These are phyloP conservation scores for Callopanchax toddi DNA, from an alignment of 2,113 vertebrate genomes.

Conservation along the genomic window DNA sequence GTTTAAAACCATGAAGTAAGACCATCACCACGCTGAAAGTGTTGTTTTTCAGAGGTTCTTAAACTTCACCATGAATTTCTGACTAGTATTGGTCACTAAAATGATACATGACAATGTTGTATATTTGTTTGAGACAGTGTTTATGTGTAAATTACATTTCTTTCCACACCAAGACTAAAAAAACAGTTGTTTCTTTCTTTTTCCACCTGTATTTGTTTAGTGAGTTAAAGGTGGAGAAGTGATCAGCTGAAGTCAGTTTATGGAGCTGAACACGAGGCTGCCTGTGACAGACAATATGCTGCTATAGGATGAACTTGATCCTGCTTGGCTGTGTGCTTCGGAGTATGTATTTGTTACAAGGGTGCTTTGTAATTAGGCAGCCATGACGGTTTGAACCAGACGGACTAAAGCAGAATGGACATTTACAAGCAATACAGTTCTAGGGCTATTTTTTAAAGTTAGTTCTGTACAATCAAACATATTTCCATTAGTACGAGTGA, in stretches of 20 bases:
- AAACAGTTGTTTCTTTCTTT: not conserved
- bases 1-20: too few species aligned
- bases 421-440: too few species aligned
- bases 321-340: conserved; percentile 3
- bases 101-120: too few species aligned
- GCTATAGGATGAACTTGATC: conserved; percentile 61
- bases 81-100: too few species aligned
- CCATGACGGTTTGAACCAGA: conserved; percentile 5
- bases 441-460: too few species aligned
- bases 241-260: conserved; percentile 25
- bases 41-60: too few species aligned
- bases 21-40: too few species aligned
- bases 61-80: too few species aligned
- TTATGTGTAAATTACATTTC: too few species aligned
- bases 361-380: conserved; percentile 21
- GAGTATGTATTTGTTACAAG: conserved; percentile 33
- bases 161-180: too few species aligned
- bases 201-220: not conserved
- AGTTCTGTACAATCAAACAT: too few species aligned
- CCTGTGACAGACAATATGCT: conserved; percentile 50
- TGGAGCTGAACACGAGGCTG: conserved; percentile 38
- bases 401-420: not conserved
- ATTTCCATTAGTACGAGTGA: not conserved
- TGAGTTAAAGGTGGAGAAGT: conserved; percentile 5
- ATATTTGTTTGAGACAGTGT: too few species aligned